Evolutionary conservation across 2,888 invertebrate species (phyloP), one percentile per base, ranked within the genome.

Genomic region (Lumbricus terrestris): DNA sequence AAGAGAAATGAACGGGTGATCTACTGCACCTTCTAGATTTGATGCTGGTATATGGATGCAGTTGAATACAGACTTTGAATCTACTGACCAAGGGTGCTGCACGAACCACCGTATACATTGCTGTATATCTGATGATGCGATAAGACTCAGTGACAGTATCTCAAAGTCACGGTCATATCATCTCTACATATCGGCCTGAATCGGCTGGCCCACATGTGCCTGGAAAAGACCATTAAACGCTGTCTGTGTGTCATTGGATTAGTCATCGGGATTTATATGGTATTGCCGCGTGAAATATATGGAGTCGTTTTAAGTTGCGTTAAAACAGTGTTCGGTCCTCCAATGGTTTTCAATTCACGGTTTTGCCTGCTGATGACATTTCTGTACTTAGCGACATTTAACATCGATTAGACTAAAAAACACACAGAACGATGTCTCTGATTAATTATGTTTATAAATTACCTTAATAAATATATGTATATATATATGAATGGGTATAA

Each of bases 151-250:
- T n/a, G 69, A 69, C 69, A n/a, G 29, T 69, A 69, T 69, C 69
- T 69, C 69, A 8, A 54, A 54, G 54, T 54, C 69, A 69, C 69
- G 13, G n/a, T 69, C n/a, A n/a, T n/a, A n/a, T n/a, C n/a, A n/a
- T n/a, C 69, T 69, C 69, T 69, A 13, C 69, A 69, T 69, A 69
- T 69, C n/a, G 29, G 69, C n/a, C 8, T 29, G 29, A 69, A 69
- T 69, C 69, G n/a, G 69, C 69, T 69, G 69, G n/a, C 69, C 69
- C 69, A 69, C 69, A 69, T 69, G 69, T n/a, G n/a, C 69, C 69
- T 69, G 69, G 69, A 69, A 69, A n/a, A 69, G 69, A n/a, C 69
- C 23, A 69, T 69, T 69, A 69, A 69, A 69, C n/a, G 16, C 69
- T 69, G 69, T n/a, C 69, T 69, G n/a, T 69, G n/a, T 69, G 69